These are phyloP conservation scores for Oscheius sp. DNA, from an alignment of 2,888 invertebrate species.

Conservation along the genomic window DNA sequence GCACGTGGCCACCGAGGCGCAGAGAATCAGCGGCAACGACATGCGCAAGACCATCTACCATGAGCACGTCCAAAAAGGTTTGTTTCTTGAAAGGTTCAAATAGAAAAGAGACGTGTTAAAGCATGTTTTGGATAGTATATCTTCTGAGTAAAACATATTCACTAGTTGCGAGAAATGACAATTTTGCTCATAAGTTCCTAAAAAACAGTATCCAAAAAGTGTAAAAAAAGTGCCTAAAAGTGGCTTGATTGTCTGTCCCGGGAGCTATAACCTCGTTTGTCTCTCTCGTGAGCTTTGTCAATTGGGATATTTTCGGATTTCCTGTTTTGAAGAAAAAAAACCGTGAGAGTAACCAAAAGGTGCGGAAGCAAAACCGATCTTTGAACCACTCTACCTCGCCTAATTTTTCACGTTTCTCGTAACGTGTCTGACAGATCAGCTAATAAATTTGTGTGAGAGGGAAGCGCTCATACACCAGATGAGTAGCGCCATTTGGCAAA, in stretches of 20 bases:
- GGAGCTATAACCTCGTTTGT: too few relatives aligned
- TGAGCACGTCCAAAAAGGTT: conserved; percentile 72
- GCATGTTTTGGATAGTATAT: conserved; percentile 3
- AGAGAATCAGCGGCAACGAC: conserved; percentile 68
- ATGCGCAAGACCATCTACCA: conserved; percentile 73
- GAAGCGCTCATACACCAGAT: conserved; percentile 17
- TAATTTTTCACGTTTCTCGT: not conserved
- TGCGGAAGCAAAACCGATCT: not conserved
- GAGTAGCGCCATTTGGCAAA: conserved; percentile 11
- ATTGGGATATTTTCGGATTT: too few relatives aligned
- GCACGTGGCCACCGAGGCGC: conserved; percentile 67
- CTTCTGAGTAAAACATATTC: too few relatives aligned
- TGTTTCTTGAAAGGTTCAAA: not conserved
- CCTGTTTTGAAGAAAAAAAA: too few relatives aligned
- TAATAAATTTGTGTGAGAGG: conserved; percentile 12
- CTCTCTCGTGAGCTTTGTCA: too few relatives aligned
- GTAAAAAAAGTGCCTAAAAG: too few relatives aligned
- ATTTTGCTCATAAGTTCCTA: too few relatives aligned
- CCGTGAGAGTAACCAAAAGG: not conserved
- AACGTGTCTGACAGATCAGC: conserved; percentile 5
- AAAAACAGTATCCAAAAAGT: too few relatives aligned
- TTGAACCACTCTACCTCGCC: not conserved
- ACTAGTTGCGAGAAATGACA: too few relatives aligned
- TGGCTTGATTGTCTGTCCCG: too few relatives aligned
- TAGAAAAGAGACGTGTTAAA: not conserved